Evolutionary conservation across 2,113 vertebrate genomes (phyloP).

Genomic region (Platysternon megacephalum): DNA sequence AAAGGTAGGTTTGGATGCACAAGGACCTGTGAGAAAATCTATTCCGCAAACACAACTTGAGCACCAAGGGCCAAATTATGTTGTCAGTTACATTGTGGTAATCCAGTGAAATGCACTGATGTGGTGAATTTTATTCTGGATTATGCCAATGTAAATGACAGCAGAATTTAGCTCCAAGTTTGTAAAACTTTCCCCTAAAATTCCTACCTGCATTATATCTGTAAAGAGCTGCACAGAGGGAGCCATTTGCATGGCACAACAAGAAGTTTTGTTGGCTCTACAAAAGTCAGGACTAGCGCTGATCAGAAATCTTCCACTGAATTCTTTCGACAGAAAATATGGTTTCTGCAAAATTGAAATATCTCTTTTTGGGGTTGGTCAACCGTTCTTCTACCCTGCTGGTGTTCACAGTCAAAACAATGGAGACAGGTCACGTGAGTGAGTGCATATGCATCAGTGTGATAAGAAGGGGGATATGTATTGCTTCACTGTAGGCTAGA

Average conservation of each 20-base stretch:
- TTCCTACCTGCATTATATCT: background rate
- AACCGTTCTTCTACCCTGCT: background rate
- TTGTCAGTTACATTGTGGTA: background rate
- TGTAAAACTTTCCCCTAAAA: background rate
- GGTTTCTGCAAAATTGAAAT: background rate
- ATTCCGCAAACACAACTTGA: background rate
- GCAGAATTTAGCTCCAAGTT: background rate
- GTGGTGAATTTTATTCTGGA: background rate
- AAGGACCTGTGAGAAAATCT: accelerated
- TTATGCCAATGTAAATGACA: background rate
- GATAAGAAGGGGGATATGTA: accelerated
- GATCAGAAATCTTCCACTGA: background rate
- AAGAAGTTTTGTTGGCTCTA: background rate
- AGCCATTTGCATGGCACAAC: background rate
- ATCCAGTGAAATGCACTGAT: background rate
- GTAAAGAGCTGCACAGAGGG: background rate
- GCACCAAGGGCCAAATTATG: background rate
- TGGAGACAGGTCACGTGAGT: background rate
- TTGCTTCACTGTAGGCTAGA: background rate
- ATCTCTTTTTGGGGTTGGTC: background rate
- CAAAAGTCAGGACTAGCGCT: background rate
- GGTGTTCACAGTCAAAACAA: background rate
- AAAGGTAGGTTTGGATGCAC: background rate
- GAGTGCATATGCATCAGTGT: accelerated
- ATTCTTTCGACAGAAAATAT: background rate